A percentile compares a stretch with the other conserved stretches of the same genome.
phyloP scores from a whole-genome alignment of 2,888 invertebrate genomes.

The Drosophila sordidapex region DNA sequence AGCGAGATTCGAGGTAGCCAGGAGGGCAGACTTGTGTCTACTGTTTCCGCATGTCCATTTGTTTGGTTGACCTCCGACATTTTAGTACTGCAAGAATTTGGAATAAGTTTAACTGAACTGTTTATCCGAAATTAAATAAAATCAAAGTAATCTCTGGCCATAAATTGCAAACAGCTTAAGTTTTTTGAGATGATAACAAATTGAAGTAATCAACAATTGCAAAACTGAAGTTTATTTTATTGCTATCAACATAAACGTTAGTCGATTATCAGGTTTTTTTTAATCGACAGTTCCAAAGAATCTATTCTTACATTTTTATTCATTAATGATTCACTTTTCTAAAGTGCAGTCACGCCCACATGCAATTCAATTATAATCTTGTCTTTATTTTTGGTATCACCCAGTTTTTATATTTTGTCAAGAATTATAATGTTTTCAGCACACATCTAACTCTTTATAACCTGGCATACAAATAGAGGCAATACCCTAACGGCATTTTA shows the following conservation, averaged over 20 bases:
- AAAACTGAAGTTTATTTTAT: neutral
- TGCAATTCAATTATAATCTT: conserved; percentile 12
- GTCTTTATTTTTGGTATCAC: neutral
- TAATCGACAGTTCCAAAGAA: neutral
- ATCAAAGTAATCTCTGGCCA: conserved; percentile 18
- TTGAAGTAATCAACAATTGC: neutral
- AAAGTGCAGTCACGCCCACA: conserved; percentile 23
- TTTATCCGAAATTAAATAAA: conserved; percentile 1
- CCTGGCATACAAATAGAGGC: neutral
- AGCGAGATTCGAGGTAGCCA: conserved; percentile 75
- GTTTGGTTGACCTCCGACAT: conserved; percentile 55
- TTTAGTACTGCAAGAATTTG: conserved; percentile 31
- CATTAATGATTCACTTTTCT: neutral
- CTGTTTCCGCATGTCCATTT: conserved; percentile 49
- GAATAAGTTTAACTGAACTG: neutral
- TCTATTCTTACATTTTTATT: neutral
- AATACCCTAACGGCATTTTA: neutral
- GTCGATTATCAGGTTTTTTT: conserved; percentile 7
- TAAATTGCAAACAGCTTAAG: conserved; percentile 25
- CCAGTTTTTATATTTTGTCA: conserved; percentile 3
- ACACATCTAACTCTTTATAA: conserved; percentile 11
- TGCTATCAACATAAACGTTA: neutral
- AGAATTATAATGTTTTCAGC: neutral
- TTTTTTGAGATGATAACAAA: conserved; percentile 13
- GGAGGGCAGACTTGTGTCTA: conserved; percentile 51